Evolutionary conservation across 2,113 vertebrate species (phyloP).

Genomic region (Pelmatolapia mariae): DNA sequence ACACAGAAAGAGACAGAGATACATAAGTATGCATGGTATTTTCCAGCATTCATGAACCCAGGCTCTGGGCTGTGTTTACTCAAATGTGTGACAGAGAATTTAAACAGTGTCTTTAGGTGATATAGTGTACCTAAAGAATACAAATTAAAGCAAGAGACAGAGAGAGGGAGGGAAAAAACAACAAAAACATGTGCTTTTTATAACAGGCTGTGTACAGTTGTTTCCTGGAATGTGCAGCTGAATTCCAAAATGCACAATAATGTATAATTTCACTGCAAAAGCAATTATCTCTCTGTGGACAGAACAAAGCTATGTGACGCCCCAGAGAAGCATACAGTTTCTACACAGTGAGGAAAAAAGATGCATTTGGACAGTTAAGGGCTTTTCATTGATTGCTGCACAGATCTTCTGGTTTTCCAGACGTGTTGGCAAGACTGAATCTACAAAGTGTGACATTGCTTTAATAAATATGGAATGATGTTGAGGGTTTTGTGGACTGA

Average conservation of each 20-base stretch:
- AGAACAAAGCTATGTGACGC: background rate
- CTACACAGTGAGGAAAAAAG: background rate
- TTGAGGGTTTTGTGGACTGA: background rate
- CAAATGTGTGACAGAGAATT: background rate
- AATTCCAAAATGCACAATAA: slow-evolving; percentile 16
- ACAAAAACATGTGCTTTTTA: background rate
- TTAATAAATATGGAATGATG: background rate
- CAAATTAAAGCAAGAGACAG: background rate
- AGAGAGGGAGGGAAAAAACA: background rate
- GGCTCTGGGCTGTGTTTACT: background rate
- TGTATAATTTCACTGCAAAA: slow-evolving; percentile 18
- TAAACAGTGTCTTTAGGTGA: background rate
- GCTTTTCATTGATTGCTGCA: background rate
- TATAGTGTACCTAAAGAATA: background rate
- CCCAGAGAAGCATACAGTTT: background rate
- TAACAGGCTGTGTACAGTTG: background rate
- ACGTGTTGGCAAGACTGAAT: background rate
- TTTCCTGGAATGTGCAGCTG: background rate
- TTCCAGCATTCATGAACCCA: background rate
- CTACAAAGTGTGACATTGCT: background rate
- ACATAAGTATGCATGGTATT: background rate
- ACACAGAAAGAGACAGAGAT: background rate
- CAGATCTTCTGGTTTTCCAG: background rate
- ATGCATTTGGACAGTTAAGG: background rate
- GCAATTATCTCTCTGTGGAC: slow-evolving; percentile 22